Evolutionary conservation across 2,888 invertebrate species (phyloP), one percentile per base, ranked within the genome.

Genomic region (Leptinotarsa haldemani): DNA sequence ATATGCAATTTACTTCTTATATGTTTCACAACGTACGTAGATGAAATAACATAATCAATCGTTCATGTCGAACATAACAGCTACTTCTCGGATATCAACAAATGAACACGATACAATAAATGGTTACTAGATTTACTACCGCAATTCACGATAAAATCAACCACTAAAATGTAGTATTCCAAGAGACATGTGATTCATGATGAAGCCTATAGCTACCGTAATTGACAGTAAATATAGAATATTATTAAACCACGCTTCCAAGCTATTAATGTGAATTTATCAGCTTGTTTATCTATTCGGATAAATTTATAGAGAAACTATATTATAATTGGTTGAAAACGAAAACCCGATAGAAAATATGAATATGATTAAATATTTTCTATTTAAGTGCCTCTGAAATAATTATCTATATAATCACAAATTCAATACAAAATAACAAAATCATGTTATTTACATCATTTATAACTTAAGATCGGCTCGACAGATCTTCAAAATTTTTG

Each of bases 201-300:
- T 61, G 30, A 30, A 25, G 61, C 25, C 40, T 25, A 12, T 9
- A 61, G 61, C 30, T 61, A 61, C 61, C 40, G 61, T 61, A 61
- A 61, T 61, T 61, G 61, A 25, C 61, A 61, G 61, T 61, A 61
- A 61, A 61, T 61, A 61, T 40, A n/a, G 61, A 61, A 61, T 61
- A 61, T 61, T 61, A 61, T 40, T 61, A 61, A 40, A 61, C 61
- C 61, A 61, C 61, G 61, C 61, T 61, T 40, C 61, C 40, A 9
- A 40, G 30, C 61, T 13, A 22, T 56, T 56, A 22, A 56, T 56
- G 40, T 61, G 15, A 18, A 61, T 61, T 61, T 61, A 61, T 30
- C 40, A 61, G 40, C 30, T 61, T 61, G 40, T 61, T 40, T 61
- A 61, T 61, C 61, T 61, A 40, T 30, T n/a, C 30, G 7, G 61